phyloP scores from a whole-genome alignment of 2,113 vertebrate species.

The Vidua chalybeata region DNA sequence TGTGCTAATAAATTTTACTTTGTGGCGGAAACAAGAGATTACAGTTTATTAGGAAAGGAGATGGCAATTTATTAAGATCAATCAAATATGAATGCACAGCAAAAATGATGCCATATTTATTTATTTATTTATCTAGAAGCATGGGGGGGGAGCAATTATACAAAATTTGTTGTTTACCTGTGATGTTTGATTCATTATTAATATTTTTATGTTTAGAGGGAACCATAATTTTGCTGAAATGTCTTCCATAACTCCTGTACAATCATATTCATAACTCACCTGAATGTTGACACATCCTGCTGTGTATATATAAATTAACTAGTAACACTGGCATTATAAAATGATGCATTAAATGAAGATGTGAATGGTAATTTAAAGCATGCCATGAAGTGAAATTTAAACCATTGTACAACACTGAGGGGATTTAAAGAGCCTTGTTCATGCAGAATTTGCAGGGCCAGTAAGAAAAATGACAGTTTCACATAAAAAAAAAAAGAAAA shows the following conservation, averaged over 20 bases:
- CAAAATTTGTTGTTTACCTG: slow-evolving; percentile 63
- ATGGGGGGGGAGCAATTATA: background rate
- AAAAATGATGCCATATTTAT: slow-evolving; percentile 26
- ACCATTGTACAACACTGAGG: slow-evolving; percentile 18
- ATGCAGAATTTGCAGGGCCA: slow-evolving; percentile 14
- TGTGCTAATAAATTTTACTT: slow-evolving; percentile 65
- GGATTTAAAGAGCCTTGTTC: slow-evolving; percentile 45
- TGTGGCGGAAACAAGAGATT: slow-evolving; percentile 70
- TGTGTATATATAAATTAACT: slow-evolving; percentile 69
- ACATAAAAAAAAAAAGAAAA: slow-evolving; percentile 4
- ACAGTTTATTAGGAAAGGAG: slow-evolving; percentile 69
- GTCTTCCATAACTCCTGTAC: slow-evolving; percentile 62
- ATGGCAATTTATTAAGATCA: slow-evolving; percentile 70
- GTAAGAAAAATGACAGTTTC: slow-evolving; percentile 64
- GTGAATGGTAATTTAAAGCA: slow-evolving; percentile 60
- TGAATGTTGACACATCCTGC: slow-evolving; percentile 66
- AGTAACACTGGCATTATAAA: slow-evolving; percentile 69
- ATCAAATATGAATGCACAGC: slow-evolving; percentile 36
- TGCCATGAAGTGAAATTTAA: slow-evolving; percentile 71
- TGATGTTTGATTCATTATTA: slow-evolving; percentile 67
- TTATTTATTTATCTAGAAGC: slow-evolving; percentile 51
- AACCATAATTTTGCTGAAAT: slow-evolving; percentile 71
- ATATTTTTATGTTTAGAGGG: slow-evolving; percentile 67
- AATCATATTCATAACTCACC: slow-evolving; percentile 67
- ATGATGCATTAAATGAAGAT: slow-evolving; percentile 69